Base-by-base conservation (phyloP, 2,888 invertebrate genomes). In the Trissonchulus sp. region DNA sequence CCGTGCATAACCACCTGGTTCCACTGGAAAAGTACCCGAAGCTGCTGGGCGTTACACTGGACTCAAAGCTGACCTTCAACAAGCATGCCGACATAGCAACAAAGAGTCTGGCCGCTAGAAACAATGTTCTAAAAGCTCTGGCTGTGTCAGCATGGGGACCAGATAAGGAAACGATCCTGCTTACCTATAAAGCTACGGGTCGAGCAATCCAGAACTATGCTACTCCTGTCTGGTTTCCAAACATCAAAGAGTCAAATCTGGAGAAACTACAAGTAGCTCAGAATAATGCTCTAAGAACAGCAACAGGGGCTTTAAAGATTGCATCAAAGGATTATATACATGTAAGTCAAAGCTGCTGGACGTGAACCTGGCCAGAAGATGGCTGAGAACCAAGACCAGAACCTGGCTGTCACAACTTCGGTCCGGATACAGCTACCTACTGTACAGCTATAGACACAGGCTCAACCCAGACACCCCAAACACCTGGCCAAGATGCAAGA, bases 11-110 rank as follows among this genome's bases (percentile, higher is more conserved):
- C 60, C 18, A 60, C 60, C 60, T 60, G 60, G 18, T n/a, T 60
- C 60, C 60, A 23, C n/a, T 60, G 60, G 60, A 60, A n/a, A 60
- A 60, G 60, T 60, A n/a, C 60, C 60, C 60, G 60, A 60, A 60
- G n/a, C 60, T 60, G 60, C 60, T 18, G 18, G 60, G 60, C n/a
- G 60, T 60, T 18, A 60, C 18, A n/a, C 60, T 60, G 18, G 60
- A 60, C 60, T 60, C 60, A n/a, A 60, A 60, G n/a, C n/a, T n/a
- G n/a, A n/a, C n/a, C n/a, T n/a, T n/a, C n/a, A n/a, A n/a, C n/a
- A n/a, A n/a, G n/a, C n/a, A n/a, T n/a, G n/a, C n/a, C n/a, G n/a
- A n/a, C n/a, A n/a, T n/a, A n/a, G n/a, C n/a, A n/a, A n/a, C n/a
- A n/a, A n/a, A n/a, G n/a, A n/a, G n/a, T n/a, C n/a, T n/a, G n/a